phyloP scores from a whole-genome alignment of 2,888 invertebrate species.

The Pteria penguin region DNA sequence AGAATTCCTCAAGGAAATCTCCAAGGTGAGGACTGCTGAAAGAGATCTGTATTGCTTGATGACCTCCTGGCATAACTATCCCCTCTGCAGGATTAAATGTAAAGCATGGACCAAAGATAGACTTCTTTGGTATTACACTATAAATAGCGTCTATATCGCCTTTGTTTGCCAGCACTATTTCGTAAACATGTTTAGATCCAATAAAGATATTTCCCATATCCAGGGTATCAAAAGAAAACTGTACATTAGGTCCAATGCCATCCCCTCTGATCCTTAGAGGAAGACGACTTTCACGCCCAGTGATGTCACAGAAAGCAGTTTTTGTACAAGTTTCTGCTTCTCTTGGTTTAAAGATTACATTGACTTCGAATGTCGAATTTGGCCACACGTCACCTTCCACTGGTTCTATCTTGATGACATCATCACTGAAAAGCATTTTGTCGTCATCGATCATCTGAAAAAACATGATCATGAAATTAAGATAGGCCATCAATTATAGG shows the following conservation, averaged over 20 bases:
- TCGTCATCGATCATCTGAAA: constrained; percentile 74
- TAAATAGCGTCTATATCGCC: constrained; percentile 80
- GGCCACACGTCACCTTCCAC: constrained; percentile 80
- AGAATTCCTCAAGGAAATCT: constrained; percentile 78
- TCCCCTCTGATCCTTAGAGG: constrained; percentile 78
- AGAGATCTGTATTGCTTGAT: constrained; percentile 78
- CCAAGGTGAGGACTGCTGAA: constrained; percentile 78
- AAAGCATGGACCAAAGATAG: constrained; percentile 78
- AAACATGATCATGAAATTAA: no score
- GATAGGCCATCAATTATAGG: no score
- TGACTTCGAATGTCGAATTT: constrained; percentile 77
- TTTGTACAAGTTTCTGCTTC: constrained; percentile 77
- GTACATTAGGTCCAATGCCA: constrained; percentile 79
- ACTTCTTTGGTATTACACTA: constrained; percentile 71
- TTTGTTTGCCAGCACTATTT: constrained; percentile 79
- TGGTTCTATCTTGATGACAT: constrained; percentile 78
- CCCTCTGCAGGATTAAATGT: constrained; percentile 78
- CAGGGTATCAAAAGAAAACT: constrained; percentile 77
- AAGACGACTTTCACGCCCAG: constrained; percentile 78
- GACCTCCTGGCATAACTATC: constrained; percentile 78
- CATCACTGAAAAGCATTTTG: constrained; percentile 77
- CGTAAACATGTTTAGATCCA: constrained; percentile 78
- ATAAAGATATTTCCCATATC: constrained; percentile 80
- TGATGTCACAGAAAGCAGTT: constrained; percentile 80
- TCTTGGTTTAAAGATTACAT: constrained; percentile 78